Conservation (phyloP, 2,797 vertebrate genomes). For the Threskiornis aethiopicus region DNA sequence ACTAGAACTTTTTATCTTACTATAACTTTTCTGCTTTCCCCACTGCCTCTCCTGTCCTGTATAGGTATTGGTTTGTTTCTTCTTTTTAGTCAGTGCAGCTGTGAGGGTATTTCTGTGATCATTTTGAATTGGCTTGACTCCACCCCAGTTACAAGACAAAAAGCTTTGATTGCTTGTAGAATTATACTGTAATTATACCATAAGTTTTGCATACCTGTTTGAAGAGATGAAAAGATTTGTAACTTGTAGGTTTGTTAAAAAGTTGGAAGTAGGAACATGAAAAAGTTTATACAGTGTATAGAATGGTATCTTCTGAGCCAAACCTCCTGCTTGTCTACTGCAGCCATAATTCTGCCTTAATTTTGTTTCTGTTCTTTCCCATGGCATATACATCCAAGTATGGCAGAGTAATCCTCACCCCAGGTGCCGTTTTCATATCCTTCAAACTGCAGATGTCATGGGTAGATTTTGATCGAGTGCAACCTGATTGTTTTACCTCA, state of each 20-base stretch:
- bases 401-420: neutral
- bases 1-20: neutral
- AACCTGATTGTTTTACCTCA: slow-evolving; percentile 6
- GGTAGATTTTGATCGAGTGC: slow-evolving; percentile 15
- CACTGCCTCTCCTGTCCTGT: neutral
- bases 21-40: neutral
- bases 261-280: slow-evolving; percentile 1
- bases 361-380: slow-evolving; percentile 54
- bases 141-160: slow-evolving; percentile 25
- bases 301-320: neutral
- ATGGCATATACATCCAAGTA: neutral
- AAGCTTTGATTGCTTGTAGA: slow-evolving; percentile 38
- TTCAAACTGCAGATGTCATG: neutral
- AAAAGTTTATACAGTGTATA: neutral
- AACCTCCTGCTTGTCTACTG: neutral
- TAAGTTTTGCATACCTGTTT: slow-evolving; percentile 49
- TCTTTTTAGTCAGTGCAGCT: neutral
- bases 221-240: slow-evolving; percentile 48
- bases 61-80: neutral
- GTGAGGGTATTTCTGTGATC: neutral
- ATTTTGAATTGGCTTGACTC: neutral
- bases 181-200: neutral
- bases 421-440: slow-evolving; percentile 32
- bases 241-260: slow-evolving; percentile 15
- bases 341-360: neutral